Base-by-base conservation (phyloP, 2,888 invertebrate species). In the Gerosis bhagava region DNA sequence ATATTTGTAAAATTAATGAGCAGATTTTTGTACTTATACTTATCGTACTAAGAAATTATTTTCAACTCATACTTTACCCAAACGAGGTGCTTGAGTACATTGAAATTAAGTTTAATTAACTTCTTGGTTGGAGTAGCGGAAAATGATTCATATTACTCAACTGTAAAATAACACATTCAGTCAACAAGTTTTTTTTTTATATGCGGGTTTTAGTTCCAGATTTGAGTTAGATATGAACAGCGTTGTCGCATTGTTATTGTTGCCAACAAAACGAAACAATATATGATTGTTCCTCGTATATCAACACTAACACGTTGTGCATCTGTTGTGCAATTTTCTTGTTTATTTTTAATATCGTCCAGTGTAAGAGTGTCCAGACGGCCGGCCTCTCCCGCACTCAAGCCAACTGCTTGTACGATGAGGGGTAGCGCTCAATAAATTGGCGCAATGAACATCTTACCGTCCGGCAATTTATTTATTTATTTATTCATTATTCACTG, bases 311-410 rank as follows among this genome's bases (percentile, higher is more conserved):
- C 55, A 31, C 17, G 22, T 17, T 36, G 60, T 74, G 73, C 72
- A 73, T 70, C 67, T 76, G 67, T 67, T 62, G 64, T 72, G 72
- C 77, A 77, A 78, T 81, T 79, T 79, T 69, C 66, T 70, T 67
- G 73, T 76, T 79, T 83, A 81, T 83, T 83, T 83, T 77, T 78
- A 75, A 73, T 73, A 60, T 62, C 63, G 65, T 59, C 78, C 75
- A 78, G 68, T 32, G 11, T 51, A 47, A 49, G 43, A 26, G 24
- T 28, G 49, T 35, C 51, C 40, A 10, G 45, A 11, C 39, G 25
- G 42, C 40, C 50, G 50, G 47, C 34, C 45, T 41, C 43, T 50
- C 41, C 31, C 32, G 49, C 45, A 51, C 51, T 47, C 48, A 53
- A 48, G 50, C 43, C 52, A 51, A 60, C 34, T 54, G 55, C 29